A percentile compares a stretch with the other conserved stretches of the same genome.
phyloP scores from a whole-genome alignment of 2,888 invertebrate species.

The Caenorhabditis sp. region DNA sequence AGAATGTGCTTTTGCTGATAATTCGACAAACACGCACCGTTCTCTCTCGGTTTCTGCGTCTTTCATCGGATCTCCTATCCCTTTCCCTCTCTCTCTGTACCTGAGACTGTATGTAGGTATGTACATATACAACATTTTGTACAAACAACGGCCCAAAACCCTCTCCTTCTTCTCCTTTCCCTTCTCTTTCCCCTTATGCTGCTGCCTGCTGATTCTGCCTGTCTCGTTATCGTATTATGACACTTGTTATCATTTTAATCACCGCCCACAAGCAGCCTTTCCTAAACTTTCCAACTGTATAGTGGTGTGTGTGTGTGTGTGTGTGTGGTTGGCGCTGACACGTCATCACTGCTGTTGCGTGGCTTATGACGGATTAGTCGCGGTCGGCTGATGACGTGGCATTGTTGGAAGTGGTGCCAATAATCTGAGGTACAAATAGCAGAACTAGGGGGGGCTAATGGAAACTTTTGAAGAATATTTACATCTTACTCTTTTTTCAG shows the following conservation, averaged over 20 bases:
- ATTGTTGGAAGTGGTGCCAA: not conserved
- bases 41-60: slow-evolving; percentile 19
- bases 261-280: not conserved
- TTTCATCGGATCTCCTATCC: slow-evolving; percentile 2
- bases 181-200: not conserved
- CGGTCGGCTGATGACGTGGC: slow-evolving; percentile 1
- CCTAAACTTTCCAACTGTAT: not conserved
- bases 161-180: slow-evolving; percentile 5
- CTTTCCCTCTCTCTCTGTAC: not conserved
- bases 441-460: no score
- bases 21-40: slow-evolving; percentile 50
- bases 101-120: slow-evolving; percentile 20
- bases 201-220: no score
- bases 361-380: slow-evolving; percentile 22
- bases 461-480: no score
- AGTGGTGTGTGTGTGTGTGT: no score
- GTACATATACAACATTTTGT: slow-evolving; percentile 34
- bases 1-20: slow-evolving; percentile 26
- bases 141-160: slow-evolving; percentile 29
- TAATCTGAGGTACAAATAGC: not conserved
- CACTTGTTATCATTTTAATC: slow-evolving; percentile 23
- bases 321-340: not conserved
- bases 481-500: no score
- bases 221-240: slow-evolving; percentile 16
- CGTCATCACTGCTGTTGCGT: not conserved